These are phyloP conservation scores for Chelidonichthys spinosus DNA, from an alignment of 2,797 vertebrate genomes.

Conservation along the genomic window DNA sequence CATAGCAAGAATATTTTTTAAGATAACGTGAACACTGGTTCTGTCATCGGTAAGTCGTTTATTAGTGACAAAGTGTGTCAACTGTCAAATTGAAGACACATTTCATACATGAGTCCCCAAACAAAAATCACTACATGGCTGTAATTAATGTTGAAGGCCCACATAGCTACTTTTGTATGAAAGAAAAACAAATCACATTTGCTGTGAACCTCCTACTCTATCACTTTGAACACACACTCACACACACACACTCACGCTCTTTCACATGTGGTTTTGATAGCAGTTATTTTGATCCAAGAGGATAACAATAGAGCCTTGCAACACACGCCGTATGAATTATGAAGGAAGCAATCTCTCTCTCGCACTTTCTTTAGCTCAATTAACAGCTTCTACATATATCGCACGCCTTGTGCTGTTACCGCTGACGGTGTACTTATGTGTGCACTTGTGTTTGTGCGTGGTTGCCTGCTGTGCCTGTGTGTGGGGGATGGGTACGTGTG, in stretches of 20 bases:
- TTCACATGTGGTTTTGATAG: constrained; percentile 61
- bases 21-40: background rate
- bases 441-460: constrained; percentile 38
- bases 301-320: constrained; percentile 50
- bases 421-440: constrained; percentile 38
- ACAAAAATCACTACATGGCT: constrained; percentile 11
- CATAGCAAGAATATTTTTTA: background rate
- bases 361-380: constrained; percentile 59
- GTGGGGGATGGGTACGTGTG: constrained; percentile 12
- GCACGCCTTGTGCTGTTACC: constrained; percentile 39
- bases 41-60: background rate
- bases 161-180: constrained; percentile 24
- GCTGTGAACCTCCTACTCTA: constrained; percentile 10
- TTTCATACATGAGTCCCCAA: constrained; percentile 8
- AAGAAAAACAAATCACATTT: constrained; percentile 7
- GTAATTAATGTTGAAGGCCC: constrained; percentile 19
- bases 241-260: constrained; percentile 22
- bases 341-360: constrained; percentile 49
- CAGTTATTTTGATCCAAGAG: constrained; percentile 33
- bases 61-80: background rate
- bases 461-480: constrained; percentile 29
- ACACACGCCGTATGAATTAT: constrained; percentile 53
- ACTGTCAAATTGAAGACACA: background rate
- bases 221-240: constrained; percentile 23
- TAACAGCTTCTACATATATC: constrained; percentile 57